phyloP scores from a whole-genome alignment of 2,888 invertebrate species.

The Arctia plantaginis region DNA sequence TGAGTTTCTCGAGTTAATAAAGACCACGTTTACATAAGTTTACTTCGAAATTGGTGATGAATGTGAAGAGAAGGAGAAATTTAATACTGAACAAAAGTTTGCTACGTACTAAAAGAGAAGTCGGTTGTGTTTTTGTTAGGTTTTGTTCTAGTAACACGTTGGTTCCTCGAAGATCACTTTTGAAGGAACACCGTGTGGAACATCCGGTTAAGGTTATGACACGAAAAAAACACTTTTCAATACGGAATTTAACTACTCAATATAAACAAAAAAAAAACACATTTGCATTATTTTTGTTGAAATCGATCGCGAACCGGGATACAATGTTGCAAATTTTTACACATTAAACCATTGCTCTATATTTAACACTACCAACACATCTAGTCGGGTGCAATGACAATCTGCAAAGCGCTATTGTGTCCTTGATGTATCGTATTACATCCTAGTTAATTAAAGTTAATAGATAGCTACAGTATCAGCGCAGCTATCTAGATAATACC shows the following conservation, averaged over 20 bases:
- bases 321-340: background rate
- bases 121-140: background rate
- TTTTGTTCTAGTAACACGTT: background rate
- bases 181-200: background rate
- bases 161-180: background rate
- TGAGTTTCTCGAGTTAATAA: background rate
- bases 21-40: background rate
- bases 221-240: background rate
- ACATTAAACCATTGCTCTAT: background rate
- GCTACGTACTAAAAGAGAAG: background rate
- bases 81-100: background rate
- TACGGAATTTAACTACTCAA: background rate
- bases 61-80: background rate
- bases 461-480: conserved; percentile 2
- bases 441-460: conserved; percentile 17
- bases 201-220: background rate
- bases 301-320: background rate
- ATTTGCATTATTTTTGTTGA: background rate
- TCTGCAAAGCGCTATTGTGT: conserved; percentile 16
- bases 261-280: background rate
- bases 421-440: conserved; percentile 23
- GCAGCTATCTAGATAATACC: background rate
- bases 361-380: background rate
- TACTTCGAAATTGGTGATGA: background rate
- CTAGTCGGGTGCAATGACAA: conserved; percentile 1